Evolutionary conservation across 1,140 invertebrate species (phyloP).

Genomic region (Babylonia areolata): DNA sequence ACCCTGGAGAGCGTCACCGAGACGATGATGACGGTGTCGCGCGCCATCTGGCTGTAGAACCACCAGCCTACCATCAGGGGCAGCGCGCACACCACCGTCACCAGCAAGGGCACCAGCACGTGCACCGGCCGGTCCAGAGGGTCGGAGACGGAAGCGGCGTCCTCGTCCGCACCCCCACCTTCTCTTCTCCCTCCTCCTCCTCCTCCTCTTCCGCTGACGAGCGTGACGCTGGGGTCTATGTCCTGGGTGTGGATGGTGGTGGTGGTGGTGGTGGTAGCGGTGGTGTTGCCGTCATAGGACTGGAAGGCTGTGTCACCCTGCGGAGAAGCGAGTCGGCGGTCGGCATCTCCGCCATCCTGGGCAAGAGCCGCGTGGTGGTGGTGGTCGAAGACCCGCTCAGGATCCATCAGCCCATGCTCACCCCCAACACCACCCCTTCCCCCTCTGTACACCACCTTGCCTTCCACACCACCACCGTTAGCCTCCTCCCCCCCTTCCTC

Average conservation of each 20-base stretch:
- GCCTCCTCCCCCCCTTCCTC: neutral
- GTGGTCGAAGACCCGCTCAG: neutral
- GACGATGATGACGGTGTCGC: conserved; percentile 32
- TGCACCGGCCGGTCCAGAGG: conserved; percentile 10
- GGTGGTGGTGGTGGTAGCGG: too few species aligned
- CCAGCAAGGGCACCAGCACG: conserved; percentile 24
- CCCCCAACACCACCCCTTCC: neutral
- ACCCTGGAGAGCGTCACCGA: conserved; percentile 22
- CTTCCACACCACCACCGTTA: neutral
- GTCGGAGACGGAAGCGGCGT: neutral
- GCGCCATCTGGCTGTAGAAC: conserved; percentile 29
- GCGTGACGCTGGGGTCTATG: neutral
- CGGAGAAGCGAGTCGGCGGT: neutral
- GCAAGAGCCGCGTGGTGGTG: neutral
- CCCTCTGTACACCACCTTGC: neutral
- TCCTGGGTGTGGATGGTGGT: neutral
- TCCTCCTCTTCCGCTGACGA: neutral
- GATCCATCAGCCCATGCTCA: neutral
- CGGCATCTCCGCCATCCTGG: neutral
- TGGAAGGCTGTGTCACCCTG: neutral
- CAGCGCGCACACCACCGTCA: conserved; percentile 33
- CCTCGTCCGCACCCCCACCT: neutral
- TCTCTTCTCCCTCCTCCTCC: neutral
- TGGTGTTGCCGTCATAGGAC: too few species aligned
- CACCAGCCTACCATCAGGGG: conserved; percentile 37